A percentile compares a stretch with the other conserved stretches of the same genome.
Evolutionary conservation across 1,140 invertebrate species (phyloP).

Genomic region (Camponotus vicinus): DNA sequence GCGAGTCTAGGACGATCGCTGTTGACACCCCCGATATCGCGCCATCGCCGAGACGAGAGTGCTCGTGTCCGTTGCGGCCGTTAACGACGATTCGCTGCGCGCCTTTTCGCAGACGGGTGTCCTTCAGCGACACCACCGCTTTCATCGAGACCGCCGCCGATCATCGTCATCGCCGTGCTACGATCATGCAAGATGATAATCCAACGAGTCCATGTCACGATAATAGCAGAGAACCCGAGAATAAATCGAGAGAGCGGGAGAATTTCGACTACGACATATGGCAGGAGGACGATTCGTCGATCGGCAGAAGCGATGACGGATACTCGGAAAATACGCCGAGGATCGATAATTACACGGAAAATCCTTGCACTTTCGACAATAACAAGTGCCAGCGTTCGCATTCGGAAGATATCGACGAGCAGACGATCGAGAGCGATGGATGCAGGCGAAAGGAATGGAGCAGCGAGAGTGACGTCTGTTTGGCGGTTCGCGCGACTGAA

Average conservation of each 20-base stretch:
- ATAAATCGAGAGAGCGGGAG: conserved; percentile 27
- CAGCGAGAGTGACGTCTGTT: conserved; percentile 15
- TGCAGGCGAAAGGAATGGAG: background rate
- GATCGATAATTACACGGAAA: conserved; percentile 46
- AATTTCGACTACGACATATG: conserved; percentile 64
- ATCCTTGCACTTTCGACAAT: conserved; percentile 3
- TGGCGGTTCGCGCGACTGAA: background rate
- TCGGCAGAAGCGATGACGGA: conserved; percentile 65
- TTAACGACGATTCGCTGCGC: conserved; percentile 69
- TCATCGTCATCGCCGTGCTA: conserved; percentile 44
- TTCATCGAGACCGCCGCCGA: conserved; percentile 54
- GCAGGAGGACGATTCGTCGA: conserved; percentile 61
- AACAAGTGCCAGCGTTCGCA: conserved; percentile 4
- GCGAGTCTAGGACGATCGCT: conserved; percentile 13
- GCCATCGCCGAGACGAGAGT: conserved; percentile 66
- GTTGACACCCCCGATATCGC: background rate
- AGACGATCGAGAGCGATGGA: conserved; percentile 8
- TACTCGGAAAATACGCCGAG: conserved; percentile 64
- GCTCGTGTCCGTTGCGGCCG: conserved; percentile 71
- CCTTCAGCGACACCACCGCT: conserved; percentile 69
- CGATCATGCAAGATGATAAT: conserved; percentile 61
- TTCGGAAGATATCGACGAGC: conserved; percentile 22
- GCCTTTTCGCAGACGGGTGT: conserved; percentile 74
- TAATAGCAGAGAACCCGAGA: conserved; percentile 9
- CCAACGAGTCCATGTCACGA: conserved; percentile 16